phyloP scores from a whole-genome alignment of 2,113 vertebrate genomes.

The Neogobius melanostomus region DNA sequence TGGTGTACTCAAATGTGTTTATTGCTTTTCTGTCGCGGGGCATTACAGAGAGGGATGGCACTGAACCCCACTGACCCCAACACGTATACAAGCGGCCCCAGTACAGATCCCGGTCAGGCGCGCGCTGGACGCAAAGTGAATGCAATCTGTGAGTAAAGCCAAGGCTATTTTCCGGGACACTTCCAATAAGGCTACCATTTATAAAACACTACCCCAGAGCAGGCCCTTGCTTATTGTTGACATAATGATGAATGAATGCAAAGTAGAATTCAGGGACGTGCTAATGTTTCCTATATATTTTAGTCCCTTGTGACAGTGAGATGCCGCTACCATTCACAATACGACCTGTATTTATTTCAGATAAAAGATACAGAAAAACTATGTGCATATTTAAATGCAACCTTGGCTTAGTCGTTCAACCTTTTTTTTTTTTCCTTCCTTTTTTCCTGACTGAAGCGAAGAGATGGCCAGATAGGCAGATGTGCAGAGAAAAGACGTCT shows the following conservation, averaged over 20 bases:
- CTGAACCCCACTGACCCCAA: constrained; percentile 49
- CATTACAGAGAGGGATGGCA: constrained; percentile 25
- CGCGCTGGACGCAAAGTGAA: constrained; percentile 45
- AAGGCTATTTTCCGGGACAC: constrained; percentile 15
- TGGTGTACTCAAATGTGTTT: constrained; percentile 37
- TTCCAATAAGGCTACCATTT: not conserved
- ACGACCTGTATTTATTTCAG: constrained; percentile 42
- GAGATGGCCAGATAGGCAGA: constrained; percentile 58
- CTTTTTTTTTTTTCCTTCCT: not conserved
- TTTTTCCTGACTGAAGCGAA: constrained; percentile 19
- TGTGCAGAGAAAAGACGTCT: constrained; percentile 53
- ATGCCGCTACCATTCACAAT: constrained; percentile 34
- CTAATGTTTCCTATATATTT: not conserved
- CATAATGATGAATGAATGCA: constrained; percentile 34
- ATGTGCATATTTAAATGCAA: constrained; percentile 54
- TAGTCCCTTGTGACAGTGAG: constrained; percentile 20
- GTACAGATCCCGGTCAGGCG: constrained; percentile 9
- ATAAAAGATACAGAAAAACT: constrained; percentile 33
- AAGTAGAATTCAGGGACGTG: constrained; percentile 17
- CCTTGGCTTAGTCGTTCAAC: constrained; percentile 42
- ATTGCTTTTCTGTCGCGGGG: constrained; percentile 56
- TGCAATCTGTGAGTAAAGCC: constrained; percentile 27
- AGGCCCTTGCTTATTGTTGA: constrained; percentile 8
- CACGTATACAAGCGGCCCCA: constrained; percentile 35
- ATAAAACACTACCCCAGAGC: constrained; percentile 13